Conservation (phyloP, 1,140 invertebrate species). For the Probaryconus sp. region DNA sequence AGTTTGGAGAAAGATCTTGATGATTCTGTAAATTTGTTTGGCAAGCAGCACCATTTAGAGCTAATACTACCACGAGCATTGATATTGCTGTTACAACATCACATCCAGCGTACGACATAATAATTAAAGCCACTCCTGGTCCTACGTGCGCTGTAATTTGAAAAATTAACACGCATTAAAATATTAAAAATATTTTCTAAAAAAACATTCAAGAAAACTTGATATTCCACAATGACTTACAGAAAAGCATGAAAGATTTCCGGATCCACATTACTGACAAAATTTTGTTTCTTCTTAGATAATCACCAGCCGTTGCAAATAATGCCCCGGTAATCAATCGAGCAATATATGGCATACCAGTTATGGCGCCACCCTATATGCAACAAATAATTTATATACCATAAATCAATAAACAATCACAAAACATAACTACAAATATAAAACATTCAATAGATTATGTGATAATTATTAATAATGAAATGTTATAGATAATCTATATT, state of each 20-base stretch:
- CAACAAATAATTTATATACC: neutral
- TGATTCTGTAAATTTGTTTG: constrained; percentile 91
- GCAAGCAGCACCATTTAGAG: constrained; percentile 90
- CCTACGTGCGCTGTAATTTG: constrained; percentile 81
- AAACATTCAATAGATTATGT: too few relatives aligned
- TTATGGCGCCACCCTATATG: constrained; percentile 82
- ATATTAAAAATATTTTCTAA: too few relatives aligned
- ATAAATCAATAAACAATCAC: constrained; percentile 2
- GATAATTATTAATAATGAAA: too few relatives aligned
- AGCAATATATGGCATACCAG: constrained; percentile 84
- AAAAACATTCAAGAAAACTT: too few relatives aligned
- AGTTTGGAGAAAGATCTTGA: constrained; percentile 90
- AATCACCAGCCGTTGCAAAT: constrained; percentile 84
- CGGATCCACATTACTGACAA: constrained; percentile 82
- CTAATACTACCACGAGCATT: constrained; percentile 86
- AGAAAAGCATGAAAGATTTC: constrained; percentile 85
- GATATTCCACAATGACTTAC: constrained; percentile 76
- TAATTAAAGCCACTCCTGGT: constrained; percentile 83
- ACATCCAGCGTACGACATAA: constrained; percentile 83
- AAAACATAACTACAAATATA: constrained; percentile 1
- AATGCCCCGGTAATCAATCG: constrained; percentile 82
- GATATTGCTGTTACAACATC: constrained; percentile 81
- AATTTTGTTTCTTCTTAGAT: constrained; percentile 79
- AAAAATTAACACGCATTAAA: too few relatives aligned
- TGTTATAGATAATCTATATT: constrained; percentile 1